A percentile compares a stretch with the other conserved stretches of the same genome.
Conservation (phyloP, 2,113 vertebrate genomes). For the Xenus cinereus region DNA sequence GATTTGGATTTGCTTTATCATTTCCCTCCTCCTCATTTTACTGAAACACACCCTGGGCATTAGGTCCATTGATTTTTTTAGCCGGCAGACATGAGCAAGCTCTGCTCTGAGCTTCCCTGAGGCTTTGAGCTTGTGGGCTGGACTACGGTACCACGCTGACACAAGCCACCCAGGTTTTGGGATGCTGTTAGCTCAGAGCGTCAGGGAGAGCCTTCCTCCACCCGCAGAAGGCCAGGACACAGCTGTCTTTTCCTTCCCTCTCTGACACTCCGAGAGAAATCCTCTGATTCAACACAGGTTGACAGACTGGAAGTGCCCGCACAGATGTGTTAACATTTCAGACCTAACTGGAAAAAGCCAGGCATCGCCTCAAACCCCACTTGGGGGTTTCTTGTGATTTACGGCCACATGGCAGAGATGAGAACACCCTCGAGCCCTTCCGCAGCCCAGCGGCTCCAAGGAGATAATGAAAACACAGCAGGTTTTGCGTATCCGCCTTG, state of each 20-base stretch:
- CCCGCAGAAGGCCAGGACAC: neutral
- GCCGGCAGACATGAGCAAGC: neutral
- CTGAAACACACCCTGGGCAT: neutral
- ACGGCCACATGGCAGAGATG: neutral
- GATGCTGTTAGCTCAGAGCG: accelerated
- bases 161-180: neutral
- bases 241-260: neutral
- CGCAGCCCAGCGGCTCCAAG: accelerated
- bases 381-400: neutral
- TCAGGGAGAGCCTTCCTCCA: neutral
- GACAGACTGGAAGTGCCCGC: neutral
- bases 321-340: neutral
- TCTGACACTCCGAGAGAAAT: neutral
- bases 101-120: neutral
- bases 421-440: neutral
- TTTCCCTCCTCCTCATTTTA: neutral
- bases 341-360: neutral
- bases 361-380: accelerated
- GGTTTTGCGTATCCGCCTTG: neutral
- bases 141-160: neutral
- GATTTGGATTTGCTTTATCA: neutral
- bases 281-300: neutral
- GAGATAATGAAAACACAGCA: neutral
- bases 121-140: neutral
- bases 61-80: neutral